Conservation (phyloP, 2,113 vertebrate genomes). For the Gymnorhina tibicen region DNA sequence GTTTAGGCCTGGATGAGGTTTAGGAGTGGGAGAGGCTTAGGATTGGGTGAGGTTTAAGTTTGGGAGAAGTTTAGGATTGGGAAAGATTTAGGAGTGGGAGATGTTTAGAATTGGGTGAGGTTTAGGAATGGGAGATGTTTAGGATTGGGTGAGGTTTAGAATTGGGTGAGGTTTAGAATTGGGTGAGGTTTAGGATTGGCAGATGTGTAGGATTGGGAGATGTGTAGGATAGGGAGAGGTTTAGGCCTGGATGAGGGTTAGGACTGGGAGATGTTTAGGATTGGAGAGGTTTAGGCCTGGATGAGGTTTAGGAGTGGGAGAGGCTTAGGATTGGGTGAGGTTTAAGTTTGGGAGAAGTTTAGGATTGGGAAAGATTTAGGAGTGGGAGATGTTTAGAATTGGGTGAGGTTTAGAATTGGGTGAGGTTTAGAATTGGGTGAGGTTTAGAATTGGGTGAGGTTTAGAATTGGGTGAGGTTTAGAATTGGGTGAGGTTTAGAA, state of each 20-base stretch:
- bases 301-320: too few relatives aligned
- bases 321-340: too few relatives aligned
- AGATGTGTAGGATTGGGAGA: background rate
- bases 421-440: background rate
- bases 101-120: background rate
- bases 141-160: background rate
- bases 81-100: background rate
- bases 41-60: background rate
- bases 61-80: background rate
- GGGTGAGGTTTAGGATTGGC: background rate
- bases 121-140: background rate
- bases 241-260: background rate
- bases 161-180: background rate
- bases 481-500: too few relatives aligned
- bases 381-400: rapidly evolving
- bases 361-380: rapidly evolving
- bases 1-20: background rate
- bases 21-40: background rate
- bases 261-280: too few relatives aligned
- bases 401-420: background rate
- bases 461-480: too few relatives aligned
- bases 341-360: background rate
- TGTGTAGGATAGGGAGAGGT: too few relatives aligned
- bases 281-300: too few relatives aligned
- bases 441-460: too few relatives aligned